Evolutionary conservation across 2,888 invertebrate species (phyloP).

Genomic region (Mechanitis mazaeus): DNA sequence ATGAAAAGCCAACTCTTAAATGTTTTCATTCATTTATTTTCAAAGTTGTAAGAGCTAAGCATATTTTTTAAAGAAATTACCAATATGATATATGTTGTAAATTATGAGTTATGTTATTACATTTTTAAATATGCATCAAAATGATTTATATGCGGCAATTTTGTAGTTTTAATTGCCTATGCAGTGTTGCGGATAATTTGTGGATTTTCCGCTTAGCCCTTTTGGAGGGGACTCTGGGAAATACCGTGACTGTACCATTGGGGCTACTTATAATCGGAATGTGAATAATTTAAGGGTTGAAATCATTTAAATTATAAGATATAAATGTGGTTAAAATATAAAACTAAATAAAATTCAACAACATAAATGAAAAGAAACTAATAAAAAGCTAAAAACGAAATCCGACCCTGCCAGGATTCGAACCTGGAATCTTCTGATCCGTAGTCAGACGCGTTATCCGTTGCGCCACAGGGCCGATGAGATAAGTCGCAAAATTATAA

Average conservation of each 20-base stretch:
- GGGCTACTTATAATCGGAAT: neutral
- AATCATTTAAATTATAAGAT: neutral
- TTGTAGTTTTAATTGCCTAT: slow-evolving; percentile 14
- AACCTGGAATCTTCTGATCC: slow-evolving; percentile 82
- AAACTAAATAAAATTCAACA: neutral
- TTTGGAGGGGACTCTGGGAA: slow-evolving; percentile 6
- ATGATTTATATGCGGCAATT: neutral
- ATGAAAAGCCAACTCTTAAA: neutral
- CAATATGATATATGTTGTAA: too few species aligned
- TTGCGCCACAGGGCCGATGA: slow-evolving; percentile 79
- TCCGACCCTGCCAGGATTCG: slow-evolving; percentile 79
- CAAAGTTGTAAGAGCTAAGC: neutral
- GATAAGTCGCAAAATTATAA: neutral
- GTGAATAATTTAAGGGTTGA: neutral
- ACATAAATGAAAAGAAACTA: neutral
- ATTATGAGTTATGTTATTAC: neutral
- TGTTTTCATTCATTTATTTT: neutral
- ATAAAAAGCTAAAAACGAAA: slow-evolving; percentile 16
- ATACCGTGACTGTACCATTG: slow-evolving; percentile 3
- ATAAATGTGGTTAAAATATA: neutral
- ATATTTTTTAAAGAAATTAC: neutral
- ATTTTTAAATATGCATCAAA: neutral
- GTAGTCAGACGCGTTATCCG: slow-evolving; percentile 84
- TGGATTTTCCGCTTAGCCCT: slow-evolving; percentile 14
- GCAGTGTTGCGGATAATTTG: slow-evolving; percentile 22